Evolutionary conservation across 1,140 invertebrate genomes (phyloP).

Genomic region (Habropoda laboriosa): DNA sequence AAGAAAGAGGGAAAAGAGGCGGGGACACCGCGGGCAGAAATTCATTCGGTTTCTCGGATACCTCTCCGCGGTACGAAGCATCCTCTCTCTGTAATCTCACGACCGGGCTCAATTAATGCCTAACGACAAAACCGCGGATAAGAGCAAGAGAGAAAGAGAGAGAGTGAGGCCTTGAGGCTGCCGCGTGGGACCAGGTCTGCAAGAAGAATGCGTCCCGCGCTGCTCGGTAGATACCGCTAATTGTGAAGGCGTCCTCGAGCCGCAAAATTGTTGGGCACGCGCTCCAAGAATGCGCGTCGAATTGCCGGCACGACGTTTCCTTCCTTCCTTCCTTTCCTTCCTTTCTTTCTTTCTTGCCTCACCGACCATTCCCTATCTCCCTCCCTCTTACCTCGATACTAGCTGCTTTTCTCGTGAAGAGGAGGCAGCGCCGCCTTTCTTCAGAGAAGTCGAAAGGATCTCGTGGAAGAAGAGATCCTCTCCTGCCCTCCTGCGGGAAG

Average conservation of each 20-base stretch:
- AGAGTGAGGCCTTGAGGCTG: conserved; percentile 19
- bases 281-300: conserved; percentile 61
- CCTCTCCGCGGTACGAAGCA: conserved; percentile 37
- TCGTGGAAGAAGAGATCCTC: too few relatives aligned
- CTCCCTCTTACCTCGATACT: too few relatives aligned
- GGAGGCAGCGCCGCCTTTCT: background rate
- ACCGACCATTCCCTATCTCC: too few relatives aligned
- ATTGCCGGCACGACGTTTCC: conserved; percentile 33
- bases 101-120: conserved; percentile 66
- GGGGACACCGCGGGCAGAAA: conserved; percentile 54
- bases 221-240: conserved; percentile 65
- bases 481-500: background rate
- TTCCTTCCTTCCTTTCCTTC: conserved; percentile 40
- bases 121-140: conserved; percentile 65
- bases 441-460: background rate
- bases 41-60: conserved; percentile 69
- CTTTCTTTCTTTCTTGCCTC: background rate
- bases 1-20: conserved; percentile 22
- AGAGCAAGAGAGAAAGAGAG: conserved; percentile 6
- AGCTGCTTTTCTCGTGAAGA: background rate
- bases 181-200: conserved; percentile 55
- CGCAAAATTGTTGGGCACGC: conserved; percentile 63
- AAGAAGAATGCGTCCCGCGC: conserved; percentile 55
- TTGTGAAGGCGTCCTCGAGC: conserved; percentile 62
- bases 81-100: conserved; percentile 63